A percentile compares a stretch with the other conserved stretches of the same genome.
These are phyloP conservation scores for Anabacerthia variegaticeps DNA, from an alignment of 2,797 vertebrate genomes.

Conservation along the genomic window DNA sequence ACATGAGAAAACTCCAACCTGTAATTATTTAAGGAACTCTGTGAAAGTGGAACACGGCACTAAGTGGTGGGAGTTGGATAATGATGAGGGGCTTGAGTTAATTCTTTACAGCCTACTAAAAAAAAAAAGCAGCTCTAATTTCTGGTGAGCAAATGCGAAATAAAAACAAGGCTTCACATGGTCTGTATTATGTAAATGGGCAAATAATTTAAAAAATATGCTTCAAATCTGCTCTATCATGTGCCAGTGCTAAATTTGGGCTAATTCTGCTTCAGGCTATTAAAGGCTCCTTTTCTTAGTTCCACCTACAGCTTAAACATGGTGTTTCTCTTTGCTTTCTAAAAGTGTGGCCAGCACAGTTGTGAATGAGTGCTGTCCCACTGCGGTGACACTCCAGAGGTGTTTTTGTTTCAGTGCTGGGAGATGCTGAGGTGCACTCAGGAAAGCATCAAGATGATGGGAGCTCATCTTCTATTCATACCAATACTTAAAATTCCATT, in stretches of 20 bases:
- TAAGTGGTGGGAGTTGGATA: not conserved
- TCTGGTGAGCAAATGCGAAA: not conserved
- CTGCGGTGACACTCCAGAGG: not conserved
- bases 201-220: not conserved
- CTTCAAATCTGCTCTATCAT: not conserved
- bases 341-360: not conserved
- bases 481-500: not conserved
- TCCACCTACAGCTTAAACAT: not conserved
- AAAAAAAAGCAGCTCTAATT: not conserved
- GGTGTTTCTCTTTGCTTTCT: not conserved
- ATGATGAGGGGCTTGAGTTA: not conserved
- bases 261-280: not conserved
- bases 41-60: not conserved
- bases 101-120: not conserved
- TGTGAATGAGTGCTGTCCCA: not conserved
- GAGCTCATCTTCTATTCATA: not conserved
- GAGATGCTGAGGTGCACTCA: not conserved
- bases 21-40: slow-evolving; percentile 50
- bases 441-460: not conserved
- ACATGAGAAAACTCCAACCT: slow-evolving; percentile 55
- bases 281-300: not conserved
- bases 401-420: not conserved
- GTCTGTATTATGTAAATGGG: not conserved
- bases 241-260: not conserved
- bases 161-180: not conserved